phyloP scores from a whole-genome alignment of 2,888 invertebrate species.

The Dioctria linearis region DNA sequence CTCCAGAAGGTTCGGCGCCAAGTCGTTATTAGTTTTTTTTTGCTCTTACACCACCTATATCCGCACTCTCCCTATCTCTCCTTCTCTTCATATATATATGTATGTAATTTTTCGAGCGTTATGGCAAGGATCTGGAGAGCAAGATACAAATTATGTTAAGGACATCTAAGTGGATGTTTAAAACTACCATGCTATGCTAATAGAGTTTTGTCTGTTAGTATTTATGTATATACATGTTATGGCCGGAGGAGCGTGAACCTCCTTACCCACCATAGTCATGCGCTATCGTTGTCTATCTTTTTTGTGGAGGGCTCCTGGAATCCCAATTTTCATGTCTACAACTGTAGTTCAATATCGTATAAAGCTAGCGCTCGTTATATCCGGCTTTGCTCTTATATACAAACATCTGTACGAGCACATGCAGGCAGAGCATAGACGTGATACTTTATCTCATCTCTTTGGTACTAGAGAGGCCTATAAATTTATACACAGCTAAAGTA shows the following conservation, averaged over 20 bases:
- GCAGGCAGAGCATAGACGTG: conserved; percentile 51
- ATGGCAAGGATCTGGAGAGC: conserved; percentile 36
- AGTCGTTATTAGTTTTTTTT: conserved; percentile 33
- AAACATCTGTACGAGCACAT: conserved; percentile 53
- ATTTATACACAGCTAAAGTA: conserved; percentile 57
- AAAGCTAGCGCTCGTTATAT: conserved; percentile 57
- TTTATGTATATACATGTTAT: conserved; percentile 1
- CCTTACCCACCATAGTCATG: conserved; percentile 38
- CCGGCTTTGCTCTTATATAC: conserved; percentile 54
- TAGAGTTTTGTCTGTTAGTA: conserved; percentile 36
- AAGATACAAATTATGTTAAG: conserved; percentile 51
- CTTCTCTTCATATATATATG: not conserved
- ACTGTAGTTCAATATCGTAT: conserved; percentile 61
- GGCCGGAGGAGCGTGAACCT: conserved; percentile 54
- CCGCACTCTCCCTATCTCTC: no score
- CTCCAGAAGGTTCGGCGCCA: conserved; percentile 48
- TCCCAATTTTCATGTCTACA: conserved; percentile 61
- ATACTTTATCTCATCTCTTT: conserved; percentile 54
- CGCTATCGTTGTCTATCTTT: conserved; percentile 57
- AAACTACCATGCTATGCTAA: conserved; percentile 47
- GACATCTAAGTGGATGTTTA: conserved; percentile 51
- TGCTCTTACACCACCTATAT: not conserved
- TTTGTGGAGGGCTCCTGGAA: conserved; percentile 52
- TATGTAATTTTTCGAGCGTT: conserved; percentile 26
- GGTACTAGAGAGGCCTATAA: conserved; percentile 57